These are phyloP conservation scores for Prionailurus bengalensis DNA, from an alignment of 2,113 vertebrate genomes.

Conservation along the genomic window DNA sequence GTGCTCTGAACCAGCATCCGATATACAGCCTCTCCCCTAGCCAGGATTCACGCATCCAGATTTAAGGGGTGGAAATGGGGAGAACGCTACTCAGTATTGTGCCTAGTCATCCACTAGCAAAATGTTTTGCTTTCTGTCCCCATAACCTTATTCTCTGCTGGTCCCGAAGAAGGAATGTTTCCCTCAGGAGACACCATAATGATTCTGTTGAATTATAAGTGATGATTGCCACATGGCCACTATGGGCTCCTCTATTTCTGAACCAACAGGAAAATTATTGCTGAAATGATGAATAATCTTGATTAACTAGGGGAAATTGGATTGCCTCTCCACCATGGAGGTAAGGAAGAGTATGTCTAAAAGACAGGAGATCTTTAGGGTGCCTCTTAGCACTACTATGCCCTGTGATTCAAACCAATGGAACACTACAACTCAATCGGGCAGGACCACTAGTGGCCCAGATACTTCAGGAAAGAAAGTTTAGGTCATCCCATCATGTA, in stretches of 20 bases:
- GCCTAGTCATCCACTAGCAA: neutral
- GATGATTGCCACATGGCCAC: neutral
- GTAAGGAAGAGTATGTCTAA: neutral
- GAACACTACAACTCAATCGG: neutral
- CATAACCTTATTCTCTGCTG: neutral
- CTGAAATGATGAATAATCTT: neutral
- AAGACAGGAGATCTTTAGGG: neutral
- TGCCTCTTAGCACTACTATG: neutral
- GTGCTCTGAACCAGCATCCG: neutral
- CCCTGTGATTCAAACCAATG: neutral
- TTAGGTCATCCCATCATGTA: neutral
- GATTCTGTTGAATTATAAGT: neutral
- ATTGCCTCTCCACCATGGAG: neutral
- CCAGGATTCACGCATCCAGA: neutral
- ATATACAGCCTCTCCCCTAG: neutral
- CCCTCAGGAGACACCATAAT: too few relatives aligned
- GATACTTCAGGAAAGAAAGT: neutral
- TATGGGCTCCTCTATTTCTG: neutral
- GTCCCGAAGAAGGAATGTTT: neutral
- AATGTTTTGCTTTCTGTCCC: neutral
- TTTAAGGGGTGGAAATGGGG: neutral
- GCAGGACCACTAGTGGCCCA: neutral
- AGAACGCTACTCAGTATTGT: neutral
- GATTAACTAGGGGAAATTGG: neutral
- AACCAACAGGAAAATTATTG: neutral